phyloP scores from a whole-genome alignment of 2,888 invertebrate genomes.

The Macropis europaea region DNA sequence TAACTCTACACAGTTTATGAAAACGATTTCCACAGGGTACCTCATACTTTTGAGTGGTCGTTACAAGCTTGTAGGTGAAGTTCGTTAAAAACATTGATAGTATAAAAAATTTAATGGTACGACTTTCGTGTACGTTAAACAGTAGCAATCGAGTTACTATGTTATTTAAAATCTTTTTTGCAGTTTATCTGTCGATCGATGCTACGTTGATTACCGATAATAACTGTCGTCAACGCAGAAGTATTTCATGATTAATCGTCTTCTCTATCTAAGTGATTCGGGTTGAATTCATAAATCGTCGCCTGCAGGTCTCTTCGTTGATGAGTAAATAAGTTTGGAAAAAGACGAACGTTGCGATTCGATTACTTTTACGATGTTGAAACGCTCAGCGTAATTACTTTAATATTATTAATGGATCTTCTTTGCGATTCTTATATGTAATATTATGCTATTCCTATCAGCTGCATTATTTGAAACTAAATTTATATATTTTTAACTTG shows the following conservation, averaged over 20 bases:
- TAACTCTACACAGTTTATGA: no score
- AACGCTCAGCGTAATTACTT: neutral
- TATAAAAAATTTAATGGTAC: slow-evolving; percentile 1
- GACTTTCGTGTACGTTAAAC: neutral
- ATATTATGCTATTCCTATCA: no score
- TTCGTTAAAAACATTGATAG: slow-evolving; percentile 4
- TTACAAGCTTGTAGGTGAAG: slow-evolving; percentile 21
- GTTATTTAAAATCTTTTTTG: neutral
- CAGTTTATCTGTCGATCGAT: neutral
- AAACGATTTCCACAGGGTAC: no score
- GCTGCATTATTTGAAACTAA: no score
- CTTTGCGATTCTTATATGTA: no score
- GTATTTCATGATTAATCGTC: slow-evolving; percentile 20
- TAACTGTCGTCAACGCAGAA: slow-evolving; percentile 38
- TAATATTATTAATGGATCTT: no score
- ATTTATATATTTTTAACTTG: no score
- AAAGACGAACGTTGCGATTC: neutral
- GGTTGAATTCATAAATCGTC: neutral
- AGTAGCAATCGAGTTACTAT: neutral
- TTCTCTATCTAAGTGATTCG: slow-evolving; percentile 1
- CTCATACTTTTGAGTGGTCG: no score
- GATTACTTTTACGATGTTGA: neutral
- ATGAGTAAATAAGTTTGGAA: neutral
- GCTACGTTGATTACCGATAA: slow-evolving; percentile 36
- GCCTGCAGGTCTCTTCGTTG: neutral